A percentile compares a stretch with the other conserved stretches of the same genome.
Evolutionary conservation across 2,113 vertebrate species (phyloP).

Genomic region (Cephalopholis sonnerati): DNA sequence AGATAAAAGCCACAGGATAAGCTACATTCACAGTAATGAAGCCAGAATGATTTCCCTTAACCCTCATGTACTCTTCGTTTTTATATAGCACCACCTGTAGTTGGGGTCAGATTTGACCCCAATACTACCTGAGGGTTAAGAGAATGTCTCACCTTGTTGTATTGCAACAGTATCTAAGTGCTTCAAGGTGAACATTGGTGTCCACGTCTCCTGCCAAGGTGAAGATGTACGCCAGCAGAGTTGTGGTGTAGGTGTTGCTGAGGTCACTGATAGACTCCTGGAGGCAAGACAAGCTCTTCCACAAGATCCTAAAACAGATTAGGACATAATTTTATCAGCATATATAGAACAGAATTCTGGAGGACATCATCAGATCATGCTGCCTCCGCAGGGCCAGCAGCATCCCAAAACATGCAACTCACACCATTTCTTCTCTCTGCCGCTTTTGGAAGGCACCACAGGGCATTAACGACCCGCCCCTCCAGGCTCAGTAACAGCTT

Average conservation of each 20-base stretch:
- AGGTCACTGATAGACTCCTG: constrained; percentile 49
- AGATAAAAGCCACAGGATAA: not conserved
- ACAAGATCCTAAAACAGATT: constrained; percentile 71
- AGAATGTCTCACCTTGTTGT: constrained; percentile 65
- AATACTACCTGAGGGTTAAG: no score
- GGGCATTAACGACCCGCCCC: no score
- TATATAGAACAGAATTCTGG: not conserved
- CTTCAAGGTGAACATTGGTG: constrained; percentile 71
- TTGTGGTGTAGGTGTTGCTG: constrained; percentile 85
- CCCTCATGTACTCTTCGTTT: no score
- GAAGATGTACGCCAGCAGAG: constrained; percentile 89
- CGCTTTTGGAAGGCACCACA: no score
- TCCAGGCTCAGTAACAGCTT: no score
- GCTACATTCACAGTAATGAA: not conserved
- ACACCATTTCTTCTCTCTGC: no score
- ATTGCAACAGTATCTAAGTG: constrained; percentile 55
- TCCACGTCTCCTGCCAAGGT: constrained; percentile 85
- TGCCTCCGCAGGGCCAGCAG: no score
- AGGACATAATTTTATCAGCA: no score
- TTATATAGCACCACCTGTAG: no score
- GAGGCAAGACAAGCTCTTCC: constrained; percentile 84
- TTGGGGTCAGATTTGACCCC: no score
- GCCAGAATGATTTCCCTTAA: not conserved
- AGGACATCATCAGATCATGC: no score
- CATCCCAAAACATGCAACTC: no score